A percentile compares a stretch with the other conserved stretches of the same genome.
These are phyloP conservation scores for Orchesella flavescens DNA, from an alignment of 2,888 invertebrate genomes.

Conservation along the genomic window DNA sequence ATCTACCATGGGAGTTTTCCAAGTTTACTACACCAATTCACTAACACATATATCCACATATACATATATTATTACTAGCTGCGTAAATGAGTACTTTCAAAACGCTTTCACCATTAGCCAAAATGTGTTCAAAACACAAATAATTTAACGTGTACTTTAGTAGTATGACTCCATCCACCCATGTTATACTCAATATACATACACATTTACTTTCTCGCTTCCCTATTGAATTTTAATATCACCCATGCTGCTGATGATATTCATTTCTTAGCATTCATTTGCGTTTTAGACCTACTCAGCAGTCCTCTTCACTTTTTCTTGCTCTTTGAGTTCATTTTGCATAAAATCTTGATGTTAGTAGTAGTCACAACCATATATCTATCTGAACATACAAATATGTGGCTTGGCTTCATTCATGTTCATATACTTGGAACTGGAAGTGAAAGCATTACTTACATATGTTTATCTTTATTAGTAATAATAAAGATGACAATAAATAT, in stretches of 20 bases:
- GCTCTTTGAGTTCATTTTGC: constrained; percentile 6
- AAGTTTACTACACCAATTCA: neutral
- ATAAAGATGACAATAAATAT: neutral
- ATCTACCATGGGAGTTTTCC: constrained; percentile 16
- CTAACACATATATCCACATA: too few relatives aligned
- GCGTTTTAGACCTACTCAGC: neutral
- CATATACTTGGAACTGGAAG: neutral
- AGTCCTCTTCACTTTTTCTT: constrained; percentile 4
- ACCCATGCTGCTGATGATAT: neutral
- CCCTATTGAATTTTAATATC: too few relatives aligned
- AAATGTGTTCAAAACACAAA: neutral
- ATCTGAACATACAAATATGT: neutral
- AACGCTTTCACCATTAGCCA: neutral
- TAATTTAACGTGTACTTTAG: neutral
- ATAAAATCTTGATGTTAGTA: constrained; percentile 11
- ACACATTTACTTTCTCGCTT: too few relatives aligned
- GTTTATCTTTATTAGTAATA: neutral
- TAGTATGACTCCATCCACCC: too few relatives aligned
- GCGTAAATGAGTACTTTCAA: neutral
- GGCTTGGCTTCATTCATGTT: neutral
- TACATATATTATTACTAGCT: too few relatives aligned
- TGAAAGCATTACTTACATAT: neutral
- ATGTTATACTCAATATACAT: too few relatives aligned
- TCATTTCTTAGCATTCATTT: constrained; percentile 25
- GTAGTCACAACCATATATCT: too few relatives aligned